Conservation (phyloP, 2,888 invertebrate genomes). For the Halictus ligatus region DNA sequence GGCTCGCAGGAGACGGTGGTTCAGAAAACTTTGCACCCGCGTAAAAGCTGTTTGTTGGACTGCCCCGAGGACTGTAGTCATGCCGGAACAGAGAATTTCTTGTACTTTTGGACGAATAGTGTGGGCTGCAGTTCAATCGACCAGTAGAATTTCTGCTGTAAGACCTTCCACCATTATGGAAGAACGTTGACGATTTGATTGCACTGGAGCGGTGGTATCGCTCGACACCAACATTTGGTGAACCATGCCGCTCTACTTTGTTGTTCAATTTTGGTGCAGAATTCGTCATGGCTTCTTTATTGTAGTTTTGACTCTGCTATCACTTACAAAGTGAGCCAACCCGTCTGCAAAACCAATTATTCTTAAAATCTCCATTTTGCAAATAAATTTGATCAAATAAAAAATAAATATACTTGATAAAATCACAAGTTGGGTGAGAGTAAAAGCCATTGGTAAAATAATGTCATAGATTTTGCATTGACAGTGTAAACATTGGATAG, state of each 20-base stretch:
- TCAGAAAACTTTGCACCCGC: slow-evolving; percentile 94
- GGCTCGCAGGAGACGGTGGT: slow-evolving; percentile 91
- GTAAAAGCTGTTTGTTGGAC: slow-evolving; percentile 81
- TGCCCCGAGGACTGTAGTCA: slow-evolving; percentile 78
- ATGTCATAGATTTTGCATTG: background rate
- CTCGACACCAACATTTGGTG: slow-evolving; percentile 79
- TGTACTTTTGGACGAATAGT: slow-evolving; percentile 71
- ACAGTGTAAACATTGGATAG: background rate
- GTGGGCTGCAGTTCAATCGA: slow-evolving; percentile 78
- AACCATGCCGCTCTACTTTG: slow-evolving; percentile 80
- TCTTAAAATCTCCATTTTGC: background rate
- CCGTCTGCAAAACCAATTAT: slow-evolving; percentile 53
- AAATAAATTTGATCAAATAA: background rate
- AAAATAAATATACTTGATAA: background rate
- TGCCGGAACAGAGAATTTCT: slow-evolving; percentile 74
- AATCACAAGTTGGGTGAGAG: background rate
- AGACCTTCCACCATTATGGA: slow-evolving; percentile 67
- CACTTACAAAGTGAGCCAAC: slow-evolving; percentile 47
- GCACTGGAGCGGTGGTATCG: slow-evolving; percentile 62
- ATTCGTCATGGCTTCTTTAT: slow-evolving; percentile 79
- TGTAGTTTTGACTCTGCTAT: slow-evolving; percentile 17
- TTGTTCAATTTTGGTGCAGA: slow-evolving; percentile 81
- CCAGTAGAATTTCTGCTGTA: slow-evolving; percentile 67
- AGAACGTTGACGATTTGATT: slow-evolving; percentile 76
- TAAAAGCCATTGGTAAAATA: background rate